Base-by-base conservation (phyloP, 1,140 invertebrate species). In the Globodera ellingtonae region DNA sequence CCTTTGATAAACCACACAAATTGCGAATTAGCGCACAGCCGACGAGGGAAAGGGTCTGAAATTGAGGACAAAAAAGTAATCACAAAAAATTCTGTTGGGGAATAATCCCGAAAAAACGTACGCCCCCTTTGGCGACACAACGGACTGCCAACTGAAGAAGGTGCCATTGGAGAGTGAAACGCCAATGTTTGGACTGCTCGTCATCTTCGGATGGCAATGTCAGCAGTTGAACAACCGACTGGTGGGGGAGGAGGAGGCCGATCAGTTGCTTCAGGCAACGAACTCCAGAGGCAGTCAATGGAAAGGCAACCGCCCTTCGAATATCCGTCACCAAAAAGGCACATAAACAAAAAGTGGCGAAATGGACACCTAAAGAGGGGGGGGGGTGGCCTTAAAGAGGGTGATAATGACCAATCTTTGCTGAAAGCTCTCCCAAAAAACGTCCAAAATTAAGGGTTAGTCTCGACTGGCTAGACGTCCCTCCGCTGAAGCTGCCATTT, bases 81-180 rank as follows among this genome's bases (percentile, higher is more conserved):
- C 21, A 59, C 8, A 4, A n/a, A 66, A 24, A 24, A 24, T 24
- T 24, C 24, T 24, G 2, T 8, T 75, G 2, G 18, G 9, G 9
- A 47, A 72, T 13, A 72, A 47, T 75, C 9, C 56, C 15, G 35
- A 4, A 24, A 18, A 62, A 62, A 18, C 67, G 5, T 46, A 77
- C 75, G 47, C 75, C 75, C 48, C 75, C 75, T 21, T 77, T 77
- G n/a, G 75, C 62, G 4, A 77, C 46, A 47, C 75, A 77, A 24
- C 21, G 65, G 69, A 77, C 75, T 9, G 62, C n/a, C 24, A 77
- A 69, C 52, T 69, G 48, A 44, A 69, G 62, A 6, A 77, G 47
- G 6, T 18, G 56, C 73, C 18, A 35, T 56, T 69, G 48, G 69
- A 67, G 65, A 69, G 47, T 15, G 69, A 44, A 67, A 47, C 18